Evolutionary conservation across 2,888 invertebrate species (phyloP).

Genomic region (Pristionchus exspectatus): DNA sequence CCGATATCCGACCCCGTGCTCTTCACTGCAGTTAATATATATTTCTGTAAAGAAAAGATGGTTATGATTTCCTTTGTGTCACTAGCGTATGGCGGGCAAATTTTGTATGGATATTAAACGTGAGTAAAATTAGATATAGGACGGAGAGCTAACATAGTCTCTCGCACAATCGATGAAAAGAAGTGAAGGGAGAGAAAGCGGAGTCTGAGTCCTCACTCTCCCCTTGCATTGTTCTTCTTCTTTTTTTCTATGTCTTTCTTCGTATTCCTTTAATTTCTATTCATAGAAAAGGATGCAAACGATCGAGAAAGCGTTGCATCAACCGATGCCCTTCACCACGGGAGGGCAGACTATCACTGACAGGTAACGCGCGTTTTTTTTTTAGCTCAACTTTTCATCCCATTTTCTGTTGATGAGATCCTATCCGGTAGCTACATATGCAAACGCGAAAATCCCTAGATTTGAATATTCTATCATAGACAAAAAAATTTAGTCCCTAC

Average conservation of each 20-base stretch:
- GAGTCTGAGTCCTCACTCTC: background rate
- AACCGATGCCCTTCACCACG: conserved; percentile 79
- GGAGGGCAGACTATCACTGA: conserved; percentile 79
- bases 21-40: too few relatives aligned
- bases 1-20: too few relatives aligned
- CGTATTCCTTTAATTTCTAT: background rate
- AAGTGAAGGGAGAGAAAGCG: background rate
- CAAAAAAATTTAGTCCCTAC: too few relatives aligned
- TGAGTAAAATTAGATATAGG: background rate
- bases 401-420: background rate
- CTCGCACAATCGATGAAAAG: conserved; percentile 2
- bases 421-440: too few relatives aligned
- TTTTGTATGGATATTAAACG: too few relatives aligned
- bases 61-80: too few relatives aligned
- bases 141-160: conserved; percentile 13
- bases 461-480: too few relatives aligned
- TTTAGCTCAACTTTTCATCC: background rate
- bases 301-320: conserved; percentile 76
- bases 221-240: background rate
- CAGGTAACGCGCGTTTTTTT: conserved; percentile 58
- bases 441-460: too few relatives aligned
- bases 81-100: too few relatives aligned
- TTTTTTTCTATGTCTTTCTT: background rate
- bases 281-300: conserved; percentile 70
- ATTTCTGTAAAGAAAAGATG: too few relatives aligned